Percentiles rank a stretch among this genome's conserved stretches.
Conservation (phyloP, 2,797 vertebrate genomes). For the Halcyon badia region DNA sequence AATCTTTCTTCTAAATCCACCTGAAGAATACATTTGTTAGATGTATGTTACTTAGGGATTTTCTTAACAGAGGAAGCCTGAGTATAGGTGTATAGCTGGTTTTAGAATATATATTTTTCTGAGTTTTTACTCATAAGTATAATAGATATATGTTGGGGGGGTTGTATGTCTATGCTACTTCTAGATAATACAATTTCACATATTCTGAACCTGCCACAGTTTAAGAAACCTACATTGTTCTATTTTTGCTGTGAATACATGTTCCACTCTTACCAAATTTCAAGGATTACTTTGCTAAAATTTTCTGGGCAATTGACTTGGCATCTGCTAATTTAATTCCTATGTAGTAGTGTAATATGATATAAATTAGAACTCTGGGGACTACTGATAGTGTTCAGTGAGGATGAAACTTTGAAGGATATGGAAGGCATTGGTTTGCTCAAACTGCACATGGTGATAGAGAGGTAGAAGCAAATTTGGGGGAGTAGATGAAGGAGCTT, state of each 20-base stretch:
- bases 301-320: slow-evolving; percentile 12
- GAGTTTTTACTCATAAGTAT: neutral
- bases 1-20: neutral
- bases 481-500: neutral
- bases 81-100: neutral
- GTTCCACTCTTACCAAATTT: neutral
- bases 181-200: neutral
- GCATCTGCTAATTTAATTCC: slow-evolving; percentile 29
- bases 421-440: neutral
- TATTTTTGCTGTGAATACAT: neutral
- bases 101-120: neutral
- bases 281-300: neutral
- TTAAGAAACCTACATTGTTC: neutral
- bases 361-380: slow-evolving; percentile 51
- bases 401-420: neutral
- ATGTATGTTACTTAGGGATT: neutral
- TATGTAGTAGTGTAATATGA: neutral
- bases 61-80: neutral
- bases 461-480: neutral
- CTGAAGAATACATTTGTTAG: neutral
- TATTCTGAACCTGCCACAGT: neutral
- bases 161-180: neutral
- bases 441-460: neutral
- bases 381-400: neutral
- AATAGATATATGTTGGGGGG: neutral